phyloP scores from a whole-genome alignment of 2,113 vertebrate species.

The Syrrhaptes paradoxus region DNA sequence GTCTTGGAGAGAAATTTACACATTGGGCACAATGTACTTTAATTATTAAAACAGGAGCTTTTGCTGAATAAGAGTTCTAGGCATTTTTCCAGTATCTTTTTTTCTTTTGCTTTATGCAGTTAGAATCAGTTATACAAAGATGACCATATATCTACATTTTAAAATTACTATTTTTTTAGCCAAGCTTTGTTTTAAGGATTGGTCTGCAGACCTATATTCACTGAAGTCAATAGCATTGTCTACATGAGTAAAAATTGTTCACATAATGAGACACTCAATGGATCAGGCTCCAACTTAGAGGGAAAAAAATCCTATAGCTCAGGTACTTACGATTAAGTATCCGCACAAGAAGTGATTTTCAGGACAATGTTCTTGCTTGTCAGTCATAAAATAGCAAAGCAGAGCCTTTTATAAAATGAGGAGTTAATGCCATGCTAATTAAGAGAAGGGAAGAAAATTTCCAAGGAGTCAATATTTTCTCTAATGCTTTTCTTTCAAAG shows the following conservation, averaged over 20 bases:
- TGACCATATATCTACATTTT: not conserved
- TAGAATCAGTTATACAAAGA: not conserved
- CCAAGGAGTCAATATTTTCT: not conserved
- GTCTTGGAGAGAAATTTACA: constrained; percentile 70
- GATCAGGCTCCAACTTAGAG: not conserved
- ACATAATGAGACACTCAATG: not conserved
- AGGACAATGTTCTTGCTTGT: constrained; percentile 24
- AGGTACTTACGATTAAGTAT: not conserved
- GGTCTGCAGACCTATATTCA: not conserved
- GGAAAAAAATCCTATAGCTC: not conserved
- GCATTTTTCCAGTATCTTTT: not conserved
- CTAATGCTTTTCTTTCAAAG: constrained; percentile 20
- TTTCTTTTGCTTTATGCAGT: not conserved
- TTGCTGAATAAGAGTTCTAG: constrained; percentile 48
- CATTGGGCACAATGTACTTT: constrained; percentile 45
- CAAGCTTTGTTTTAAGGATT: not conserved
- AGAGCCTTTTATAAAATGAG: constrained; percentile 40
- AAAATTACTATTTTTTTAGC: not conserved
- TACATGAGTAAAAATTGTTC: constrained; percentile 4
- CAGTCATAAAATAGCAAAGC: constrained; percentile 16
- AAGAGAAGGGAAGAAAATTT: not conserved
- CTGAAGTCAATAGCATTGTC: not conserved
- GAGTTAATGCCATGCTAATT: constrained; percentile 7
- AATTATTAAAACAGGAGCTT: constrained; percentile 51
- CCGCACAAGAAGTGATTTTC: constrained; percentile 5